Evolutionary conservation across 1,140 invertebrate species (phyloP).

Genomic region (Sycophila sp.): DNA sequence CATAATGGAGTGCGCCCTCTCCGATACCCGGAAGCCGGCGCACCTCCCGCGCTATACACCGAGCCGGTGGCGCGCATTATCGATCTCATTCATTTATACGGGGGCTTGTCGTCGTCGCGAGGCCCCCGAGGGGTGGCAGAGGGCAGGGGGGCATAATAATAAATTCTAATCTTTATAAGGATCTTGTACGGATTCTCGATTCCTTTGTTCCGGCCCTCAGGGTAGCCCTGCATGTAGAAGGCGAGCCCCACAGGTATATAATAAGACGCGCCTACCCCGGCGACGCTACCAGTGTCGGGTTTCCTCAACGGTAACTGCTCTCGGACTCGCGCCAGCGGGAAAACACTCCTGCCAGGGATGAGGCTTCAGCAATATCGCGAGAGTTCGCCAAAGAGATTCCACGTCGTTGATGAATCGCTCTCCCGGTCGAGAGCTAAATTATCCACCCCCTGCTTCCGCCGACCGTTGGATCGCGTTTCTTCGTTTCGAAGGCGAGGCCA

Average conservation of each 20-base stretch:
- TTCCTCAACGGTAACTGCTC: conserved; percentile 27
- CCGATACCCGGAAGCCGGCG: neutral
- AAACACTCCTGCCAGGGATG: too few relatives aligned
- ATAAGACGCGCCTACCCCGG: neutral
- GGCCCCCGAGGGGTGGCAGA: too few relatives aligned
- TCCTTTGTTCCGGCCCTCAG: conserved; percentile 11
- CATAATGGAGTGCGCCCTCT: too few relatives aligned
- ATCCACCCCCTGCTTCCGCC: too few relatives aligned
- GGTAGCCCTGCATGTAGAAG: neutral
- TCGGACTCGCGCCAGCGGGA: too few relatives aligned
- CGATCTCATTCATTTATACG: neutral
- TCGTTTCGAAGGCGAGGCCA: too few relatives aligned
- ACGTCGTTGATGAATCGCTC: too few relatives aligned
- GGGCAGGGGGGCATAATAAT: conserved; percentile 18
- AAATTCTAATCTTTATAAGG: conserved; percentile 32
- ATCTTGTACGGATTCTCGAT: conserved; percentile 25
- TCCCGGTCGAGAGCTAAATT: too few relatives aligned
- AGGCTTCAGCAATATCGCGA: too few relatives aligned
- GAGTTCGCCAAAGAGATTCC: too few relatives aligned
- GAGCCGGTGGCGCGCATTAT: neutral
- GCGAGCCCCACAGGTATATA: neutral
- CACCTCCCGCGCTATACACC: neutral
- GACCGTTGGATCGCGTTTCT: too few relatives aligned
- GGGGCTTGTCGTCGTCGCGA: too few relatives aligned
- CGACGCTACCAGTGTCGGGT: conserved; percentile 27